These are phyloP conservation scores for Yponomeuta sedellus DNA, from an alignment of 2,888 invertebrate species.

Conservation along the genomic window DNA sequence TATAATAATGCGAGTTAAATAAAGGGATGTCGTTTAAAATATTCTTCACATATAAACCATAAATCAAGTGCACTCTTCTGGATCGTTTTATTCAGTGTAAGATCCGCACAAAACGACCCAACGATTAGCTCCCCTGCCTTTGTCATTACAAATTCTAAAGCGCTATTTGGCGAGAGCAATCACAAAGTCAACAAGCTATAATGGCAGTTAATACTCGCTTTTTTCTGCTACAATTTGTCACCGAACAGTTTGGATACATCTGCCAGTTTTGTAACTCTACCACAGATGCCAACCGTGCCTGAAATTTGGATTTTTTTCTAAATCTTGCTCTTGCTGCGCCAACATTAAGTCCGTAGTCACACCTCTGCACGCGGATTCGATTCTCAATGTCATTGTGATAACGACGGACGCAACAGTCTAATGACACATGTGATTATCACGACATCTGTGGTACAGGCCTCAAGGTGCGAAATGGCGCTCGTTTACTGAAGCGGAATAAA, in stretches of 20 bases:
- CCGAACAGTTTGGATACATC: neutral
- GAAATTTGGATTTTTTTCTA: neutral
- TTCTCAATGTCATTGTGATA: neutral
- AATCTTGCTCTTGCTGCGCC: neutral
- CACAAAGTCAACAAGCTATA: neutral
- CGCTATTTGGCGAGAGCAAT: neutral
- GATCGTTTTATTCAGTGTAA: neutral
- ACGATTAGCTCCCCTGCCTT: constrained; percentile 1
- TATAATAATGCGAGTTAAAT: neutral
- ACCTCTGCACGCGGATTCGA: neutral
- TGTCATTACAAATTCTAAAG: constrained; percentile 1
- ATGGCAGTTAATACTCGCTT: neutral
- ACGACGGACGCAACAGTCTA: neutral
- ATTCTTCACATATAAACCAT: neutral
- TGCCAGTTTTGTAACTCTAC: neutral
- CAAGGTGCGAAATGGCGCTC: neutral
- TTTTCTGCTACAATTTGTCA: neutral
- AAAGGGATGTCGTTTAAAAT: neutral
- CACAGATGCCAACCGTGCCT: neutral
- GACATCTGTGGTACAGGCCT: neutral
- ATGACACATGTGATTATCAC: neutral
- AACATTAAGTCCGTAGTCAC: neutral
- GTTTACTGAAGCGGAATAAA: neutral
- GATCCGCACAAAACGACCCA: neutral
- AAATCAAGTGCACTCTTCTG: neutral